Base-by-base conservation (phyloP, 1,140 invertebrate species). In the Zaprionus vittiger region DNA sequence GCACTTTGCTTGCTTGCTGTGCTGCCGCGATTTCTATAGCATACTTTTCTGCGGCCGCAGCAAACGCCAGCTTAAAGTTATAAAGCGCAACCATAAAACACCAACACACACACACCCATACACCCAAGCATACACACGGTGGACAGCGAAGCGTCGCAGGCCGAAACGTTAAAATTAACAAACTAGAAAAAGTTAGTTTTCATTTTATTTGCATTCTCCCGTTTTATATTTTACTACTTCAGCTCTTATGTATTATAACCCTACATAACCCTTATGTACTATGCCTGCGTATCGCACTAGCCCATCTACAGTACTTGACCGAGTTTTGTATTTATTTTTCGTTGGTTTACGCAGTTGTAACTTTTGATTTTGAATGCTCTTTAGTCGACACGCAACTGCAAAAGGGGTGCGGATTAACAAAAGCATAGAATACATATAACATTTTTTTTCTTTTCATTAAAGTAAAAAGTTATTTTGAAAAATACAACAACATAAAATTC, bases 131-230 rank as follows among this genome's bases (percentile, higher is more conserved):
- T 9, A 7, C 41, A 47, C 7, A 17, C 37, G 14, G 14, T 73
- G 54, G 38, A 64, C 74, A 67, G 78, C 75, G 83, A 66, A 79
- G 47, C 41, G 28, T 22, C 26, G 12, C 52, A 52, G 41, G 55
- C 52, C 28, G 24, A 31, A 37, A 37, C 63, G 64, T 80, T 49
- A 69, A 85, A 90, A 79, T 90, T 90, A 85, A 85, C 74, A 90
- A 85, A 81, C 79, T 73, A 79, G 63, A 77, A 81, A 56, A 54
- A 73, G 68, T 63, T 79, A 59, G 67, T 72, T 65, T 12, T 24
- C 17, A 62, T 67, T 57, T 55, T 67, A 31, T 47, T 66, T 26
- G 34, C 20, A 17, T 66, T 47, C 26, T n/a, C 6, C 6, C n/a
- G n/a, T 47, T 17, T 47, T 37, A 47, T 34, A 28, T 62, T 17